These are phyloP conservation scores for Nipponacmea schrenckii DNA, from an alignment of 2,888 invertebrate species.

Conservation along the genomic window DNA sequence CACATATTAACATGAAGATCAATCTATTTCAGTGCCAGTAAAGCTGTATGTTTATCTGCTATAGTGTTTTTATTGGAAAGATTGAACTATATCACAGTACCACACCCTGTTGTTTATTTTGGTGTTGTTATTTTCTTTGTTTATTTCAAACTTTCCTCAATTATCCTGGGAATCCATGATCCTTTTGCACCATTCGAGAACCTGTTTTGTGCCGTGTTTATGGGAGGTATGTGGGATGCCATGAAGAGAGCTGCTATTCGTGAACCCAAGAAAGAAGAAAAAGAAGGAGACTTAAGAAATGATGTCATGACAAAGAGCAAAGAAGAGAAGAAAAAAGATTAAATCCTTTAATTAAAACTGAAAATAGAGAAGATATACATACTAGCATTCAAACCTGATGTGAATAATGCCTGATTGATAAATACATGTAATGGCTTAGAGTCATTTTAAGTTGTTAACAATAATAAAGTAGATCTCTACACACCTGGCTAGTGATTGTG, in stretches of 20 bases:
- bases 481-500: too few relatives aligned
- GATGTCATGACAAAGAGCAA: conserved; percentile 54
- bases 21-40: conserved; percentile 83
- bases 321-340: conserved; percentile 62
- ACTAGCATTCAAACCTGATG: too few relatives aligned
- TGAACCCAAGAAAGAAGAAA: conserved; percentile 52
- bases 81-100: conserved; percentile 94
- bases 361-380: too few relatives aligned
- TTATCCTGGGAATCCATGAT: conserved; percentile 96
- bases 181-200: conserved; percentile 99
- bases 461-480: too few relatives aligned
- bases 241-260: conserved; percentile 85
- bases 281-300: conserved; percentile 43
- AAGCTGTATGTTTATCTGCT: conserved; percentile 94
- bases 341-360: conserved; percentile 12
- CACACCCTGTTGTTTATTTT: conserved; percentile 96
- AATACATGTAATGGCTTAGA: too few relatives aligned
- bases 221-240: conserved; percentile 99
- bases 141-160: conserved; percentile 94
- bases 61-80: conserved; percentile 96
- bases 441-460: too few relatives aligned
- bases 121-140: conserved; percentile 97
- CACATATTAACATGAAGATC: not conserved
- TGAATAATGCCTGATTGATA: too few relatives aligned
- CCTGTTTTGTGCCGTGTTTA: conserved; percentile 85